Evolutionary conservation across 2,888 invertebrate species (phyloP).

Genomic region (Eupeodes luniger): DNA sequence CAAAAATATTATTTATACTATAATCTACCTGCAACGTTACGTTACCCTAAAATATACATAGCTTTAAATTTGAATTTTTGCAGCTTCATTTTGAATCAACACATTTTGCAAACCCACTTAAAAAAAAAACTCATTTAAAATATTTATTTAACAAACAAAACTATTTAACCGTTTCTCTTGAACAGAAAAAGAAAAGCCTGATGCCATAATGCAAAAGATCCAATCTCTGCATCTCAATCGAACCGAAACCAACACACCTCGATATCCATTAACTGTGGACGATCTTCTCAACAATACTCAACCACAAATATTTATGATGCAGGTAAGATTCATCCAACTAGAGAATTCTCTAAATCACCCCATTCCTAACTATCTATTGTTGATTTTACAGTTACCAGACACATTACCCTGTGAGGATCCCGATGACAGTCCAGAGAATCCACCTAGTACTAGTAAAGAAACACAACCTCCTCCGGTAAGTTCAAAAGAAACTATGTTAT

Average conservation of each 20-base stretch:
- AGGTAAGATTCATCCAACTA: slow-evolving; percentile 76
- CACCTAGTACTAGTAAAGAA: slow-evolving; percentile 57
- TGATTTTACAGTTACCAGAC: slow-evolving; percentile 81
- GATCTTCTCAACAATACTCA: slow-evolving; percentile 80
- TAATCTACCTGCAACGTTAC: too few relatives aligned
- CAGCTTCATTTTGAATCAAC: slow-evolving; percentile 6
- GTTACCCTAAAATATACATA: too few relatives aligned
- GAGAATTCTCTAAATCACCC: too few relatives aligned
- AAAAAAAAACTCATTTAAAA: not conserved
- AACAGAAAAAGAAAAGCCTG: slow-evolving; percentile 64
- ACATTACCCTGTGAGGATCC: slow-evolving; percentile 78
- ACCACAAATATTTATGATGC: slow-evolving; percentile 82
- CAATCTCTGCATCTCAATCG: slow-evolving; percentile 78
- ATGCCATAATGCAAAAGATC: slow-evolving; percentile 78
- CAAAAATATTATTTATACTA: too few relatives aligned
- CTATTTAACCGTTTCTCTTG: not conserved
- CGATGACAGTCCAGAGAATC: slow-evolving; percentile 77
- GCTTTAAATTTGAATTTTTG: not conserved
- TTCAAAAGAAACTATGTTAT: slow-evolving; percentile 22
- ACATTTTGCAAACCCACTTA: not conserved
- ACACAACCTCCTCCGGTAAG: slow-evolving; percentile 51
- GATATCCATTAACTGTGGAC: slow-evolving; percentile 80
- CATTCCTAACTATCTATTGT: too few relatives aligned
- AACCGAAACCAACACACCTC: slow-evolving; percentile 71
- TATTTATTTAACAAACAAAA: too few relatives aligned